Base-by-base conservation (phyloP, 2,888 invertebrate species). In the Dryomyza anilis region DNA sequence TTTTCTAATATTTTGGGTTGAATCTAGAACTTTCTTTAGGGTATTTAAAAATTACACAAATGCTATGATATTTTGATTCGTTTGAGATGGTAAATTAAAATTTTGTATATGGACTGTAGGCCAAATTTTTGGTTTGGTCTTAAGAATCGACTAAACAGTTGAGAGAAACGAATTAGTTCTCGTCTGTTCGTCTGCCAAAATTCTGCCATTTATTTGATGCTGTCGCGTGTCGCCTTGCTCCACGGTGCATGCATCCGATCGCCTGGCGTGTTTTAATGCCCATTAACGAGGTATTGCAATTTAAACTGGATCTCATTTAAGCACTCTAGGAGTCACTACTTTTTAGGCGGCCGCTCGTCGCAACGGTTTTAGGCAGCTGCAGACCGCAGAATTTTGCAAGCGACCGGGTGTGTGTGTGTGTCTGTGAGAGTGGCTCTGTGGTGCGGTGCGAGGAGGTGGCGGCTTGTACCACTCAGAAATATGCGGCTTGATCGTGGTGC, bases 281-380 rank as follows among this genome's bases (percentile, higher is more conserved):
- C 76, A 79, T 80, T 79, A 80, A 80, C 78, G 80, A 80, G 76
- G 78, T 76, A 79, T 79, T 78, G 79, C 79, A 79, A 79, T 79
- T 79, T 79, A 79, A 79, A 79, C 80, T 79, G 79, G 80, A 80
- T 79, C 78, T 79, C 76, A 73, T 76, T 77, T 76, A 73, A 76
- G 73, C 78, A 77, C 75, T 79, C 77, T 75, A 75, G 78, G 29
- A 23, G 43, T 36, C 33, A 30, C 48, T 48, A 27, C 39, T 52
- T 61, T 61, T 61, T 27, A 52, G 50, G 39, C 33, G 25, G 25
- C 14, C 16, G 39, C 50, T 23, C 30, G 46, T 73, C 74, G 74
- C 57, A 16, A 65, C 69, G 45, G 66, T 61, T 48, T 39, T 46
- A 36, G 45, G 55, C 61, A 53, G 59, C 64, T 59, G 56, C 33